Evolutionary conservation across 2,113 vertebrate genomes (phyloP).

Genomic region (Eurypyga helias): DNA sequence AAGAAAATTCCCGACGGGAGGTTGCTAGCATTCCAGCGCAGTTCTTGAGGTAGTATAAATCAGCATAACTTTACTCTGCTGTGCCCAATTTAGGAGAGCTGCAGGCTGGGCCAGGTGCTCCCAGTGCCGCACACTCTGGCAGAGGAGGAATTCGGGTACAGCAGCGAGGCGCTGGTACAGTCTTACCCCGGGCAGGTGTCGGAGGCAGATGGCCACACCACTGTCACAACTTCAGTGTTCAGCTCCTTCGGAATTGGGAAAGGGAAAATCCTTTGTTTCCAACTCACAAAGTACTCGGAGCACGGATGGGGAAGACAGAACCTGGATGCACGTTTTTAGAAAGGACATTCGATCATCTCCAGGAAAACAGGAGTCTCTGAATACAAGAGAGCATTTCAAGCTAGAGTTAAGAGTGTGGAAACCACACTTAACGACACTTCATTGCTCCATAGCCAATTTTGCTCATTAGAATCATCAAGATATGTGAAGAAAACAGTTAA

Average conservation of each 20-base stretch:
- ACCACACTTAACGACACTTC: not conserved
- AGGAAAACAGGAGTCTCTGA: not conserved
- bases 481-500: not conserved
- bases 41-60: not conserved
- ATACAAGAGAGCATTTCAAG: not conserved
- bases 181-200: not conserved
- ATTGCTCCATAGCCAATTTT: not conserved
- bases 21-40: not conserved
- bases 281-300: not conserved
- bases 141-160: not conserved
- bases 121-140: not conserved
- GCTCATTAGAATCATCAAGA: constrained; percentile 9
- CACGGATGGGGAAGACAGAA: not conserved
- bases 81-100: not conserved
- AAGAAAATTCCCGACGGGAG: not conserved
- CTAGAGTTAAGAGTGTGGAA: not conserved
- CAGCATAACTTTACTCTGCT: not conserved
- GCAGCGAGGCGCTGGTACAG: not conserved
- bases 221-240: not conserved
- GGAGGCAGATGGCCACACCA: not conserved
- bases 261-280: not conserved
- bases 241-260: not conserved
- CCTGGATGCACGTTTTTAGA: not conserved
- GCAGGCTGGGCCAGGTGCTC: not conserved
- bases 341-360: not conserved